Evolutionary conservation across 2,113 vertebrate species (phyloP).

Genomic region (Lichenostomus cassidix): DNA sequence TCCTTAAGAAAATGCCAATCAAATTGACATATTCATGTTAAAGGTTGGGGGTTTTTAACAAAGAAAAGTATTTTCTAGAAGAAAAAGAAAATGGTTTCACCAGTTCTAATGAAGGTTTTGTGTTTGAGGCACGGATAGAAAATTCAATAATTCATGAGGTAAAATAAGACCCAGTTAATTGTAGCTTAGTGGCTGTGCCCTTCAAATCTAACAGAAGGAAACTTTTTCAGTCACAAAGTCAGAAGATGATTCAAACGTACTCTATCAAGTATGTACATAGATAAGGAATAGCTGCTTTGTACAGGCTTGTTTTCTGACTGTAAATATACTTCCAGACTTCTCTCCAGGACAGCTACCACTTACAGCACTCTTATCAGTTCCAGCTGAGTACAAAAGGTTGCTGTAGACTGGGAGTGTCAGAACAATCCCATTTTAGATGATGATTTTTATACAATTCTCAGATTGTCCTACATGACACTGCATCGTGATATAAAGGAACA

Average conservation of each 20-base stretch:
- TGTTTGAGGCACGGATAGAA: not conserved
- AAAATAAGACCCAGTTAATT: conserved; percentile 9
- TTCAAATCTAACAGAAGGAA: not conserved
- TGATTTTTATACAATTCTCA: not conserved
- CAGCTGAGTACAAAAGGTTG: not conserved
- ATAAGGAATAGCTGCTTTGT: not conserved
- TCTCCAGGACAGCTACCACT: not conserved
- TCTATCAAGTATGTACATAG: not conserved
- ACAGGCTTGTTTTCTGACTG: not conserved
- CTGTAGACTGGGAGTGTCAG: not conserved
- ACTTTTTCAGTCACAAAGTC: not conserved
- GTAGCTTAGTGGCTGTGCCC: not conserved
- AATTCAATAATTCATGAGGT: conserved; percentile 19
- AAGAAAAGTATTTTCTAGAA: not conserved
- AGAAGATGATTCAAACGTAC: not conserved
- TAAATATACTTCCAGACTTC: not conserved
- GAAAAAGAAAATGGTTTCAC: not conserved
- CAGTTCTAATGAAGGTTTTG: not conserved
- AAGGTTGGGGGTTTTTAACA: not conserved
- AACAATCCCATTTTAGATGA: not conserved
- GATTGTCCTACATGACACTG: not conserved
- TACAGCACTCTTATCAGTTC: not conserved
- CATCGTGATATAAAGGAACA: not conserved
- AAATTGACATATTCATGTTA: not conserved
- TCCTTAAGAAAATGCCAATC: not conserved